phyloP scores from a whole-genome alignment of 2,888 invertebrate species.

The Timema cristinae region DNA sequence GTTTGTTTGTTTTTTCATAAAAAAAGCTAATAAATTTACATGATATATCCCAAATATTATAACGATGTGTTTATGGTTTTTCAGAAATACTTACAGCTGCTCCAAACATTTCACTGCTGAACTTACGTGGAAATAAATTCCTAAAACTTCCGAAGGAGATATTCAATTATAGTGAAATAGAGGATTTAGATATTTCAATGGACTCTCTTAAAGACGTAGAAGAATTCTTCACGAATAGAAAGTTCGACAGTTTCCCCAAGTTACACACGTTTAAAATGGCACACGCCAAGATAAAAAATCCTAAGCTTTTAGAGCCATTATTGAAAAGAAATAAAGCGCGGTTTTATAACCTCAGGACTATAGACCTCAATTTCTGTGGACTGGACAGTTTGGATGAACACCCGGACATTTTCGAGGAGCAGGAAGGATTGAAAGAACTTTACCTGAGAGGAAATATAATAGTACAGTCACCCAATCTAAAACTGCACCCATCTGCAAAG shows the following conservation, averaged over 20 bases:
- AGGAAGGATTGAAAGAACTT: background rate
- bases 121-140: constrained; percentile 8
- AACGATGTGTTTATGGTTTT: no score
- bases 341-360: background rate
- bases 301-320: background rate
- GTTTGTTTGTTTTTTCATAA: no score
- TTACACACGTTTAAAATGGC: constrained; percentile 13
- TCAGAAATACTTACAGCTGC: no score
- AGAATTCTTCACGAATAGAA: background rate
- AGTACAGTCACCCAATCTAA: background rate
- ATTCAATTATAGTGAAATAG: constrained; percentile 10
- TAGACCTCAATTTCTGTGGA: constrained; percentile 7
- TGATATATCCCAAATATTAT: no score
- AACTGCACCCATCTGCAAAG: background rate
- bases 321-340: background rate
- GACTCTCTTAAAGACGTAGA: background rate
- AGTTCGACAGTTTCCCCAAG: background rate
- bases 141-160: background rate
- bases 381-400: background rate
- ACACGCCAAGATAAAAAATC: background rate
- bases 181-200: constrained; percentile 8
- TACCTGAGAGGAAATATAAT: background rate
- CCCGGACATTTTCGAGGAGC: constrained; percentile 9
- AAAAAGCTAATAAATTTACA: no score
- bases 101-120: constrained; percentile 4